Evolutionary conservation across 2,797 vertebrate species (phyloP), one percentile per base, ranked within the genome.

Genomic region (Anguilla megastoma): DNA sequence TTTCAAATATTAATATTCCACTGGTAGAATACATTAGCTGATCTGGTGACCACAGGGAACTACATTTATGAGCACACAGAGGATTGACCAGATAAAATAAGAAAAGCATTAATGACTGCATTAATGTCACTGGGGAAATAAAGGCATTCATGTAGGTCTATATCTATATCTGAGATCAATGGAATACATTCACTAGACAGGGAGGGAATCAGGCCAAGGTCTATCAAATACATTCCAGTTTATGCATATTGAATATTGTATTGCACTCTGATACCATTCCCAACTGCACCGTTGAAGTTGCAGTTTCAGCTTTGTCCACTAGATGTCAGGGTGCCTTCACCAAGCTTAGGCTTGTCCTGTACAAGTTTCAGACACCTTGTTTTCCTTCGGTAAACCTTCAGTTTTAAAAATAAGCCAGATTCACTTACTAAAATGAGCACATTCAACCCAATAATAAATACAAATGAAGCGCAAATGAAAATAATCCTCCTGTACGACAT

Each of bases 241-340:
- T 45, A 41, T 21, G 36, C 74, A 45, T 79, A 45, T 79, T 69
- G 63, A 33, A 36, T 36, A 45, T 52, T 82, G 10, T 6, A 82
- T 21, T 50, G 5, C 21, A 45, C 33, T 36, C 7, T 24, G 45
- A 50, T 50, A 48, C 9, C 79, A 8, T 24, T 6, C 24, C 41
- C 21, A 50, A 27, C 71, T n/a, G 41, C 21, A 4, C 79, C 41
- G 21, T 50, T 74, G 30, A 88, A 85, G 74, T 0, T 91, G 93
- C 90, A 94, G 91, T 92, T 45, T 66, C 18, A 0, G 0, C 0
- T 0, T 2, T 8, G 0, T 76, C 54, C 95, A 93, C 92, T 93
- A 94, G 95, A 94, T 94, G 95, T 92, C 95, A 95, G 92, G 90
- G 89, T 93, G 90, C 12, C 58, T 88, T 90, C 92, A 92, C 48